Evolutionary conservation across 2,888 invertebrate genomes (phyloP).

Genomic region (Cryptocephalus moraei): DNA sequence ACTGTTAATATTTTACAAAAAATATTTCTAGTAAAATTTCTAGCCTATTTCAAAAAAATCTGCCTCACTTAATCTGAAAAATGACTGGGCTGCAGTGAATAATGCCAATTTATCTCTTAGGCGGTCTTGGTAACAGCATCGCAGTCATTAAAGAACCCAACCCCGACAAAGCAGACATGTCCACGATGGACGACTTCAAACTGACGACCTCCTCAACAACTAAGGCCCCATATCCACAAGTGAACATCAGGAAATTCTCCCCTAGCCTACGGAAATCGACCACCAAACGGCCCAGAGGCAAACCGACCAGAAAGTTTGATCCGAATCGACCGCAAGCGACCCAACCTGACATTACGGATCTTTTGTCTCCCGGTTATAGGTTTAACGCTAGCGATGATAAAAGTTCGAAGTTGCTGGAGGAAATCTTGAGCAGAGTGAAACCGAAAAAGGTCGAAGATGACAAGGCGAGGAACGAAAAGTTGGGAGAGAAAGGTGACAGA

Average conservation of each 20-base stretch:
- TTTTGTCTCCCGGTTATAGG: slow-evolving; percentile 40
- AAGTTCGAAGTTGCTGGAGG: slow-evolving; percentile 20
- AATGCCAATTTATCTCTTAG: slow-evolving; percentile 3
- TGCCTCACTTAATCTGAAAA: no score
- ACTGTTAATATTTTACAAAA: no score
- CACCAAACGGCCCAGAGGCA: slow-evolving; percentile 18
- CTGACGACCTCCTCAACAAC: slow-evolving; percentile 30
- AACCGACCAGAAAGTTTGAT: slow-evolving; percentile 12
- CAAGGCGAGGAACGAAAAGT: slow-evolving; percentile 7
- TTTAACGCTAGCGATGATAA: slow-evolving; percentile 18
- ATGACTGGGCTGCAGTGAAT: no score
- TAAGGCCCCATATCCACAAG: slow-evolving; percentile 44
- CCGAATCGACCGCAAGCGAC: slow-evolving; percentile 28
- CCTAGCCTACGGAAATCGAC: slow-evolving; percentile 28
- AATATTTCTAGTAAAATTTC: no score
- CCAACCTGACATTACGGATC: slow-evolving; percentile 30
- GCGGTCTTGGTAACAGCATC: slow-evolving; percentile 62
- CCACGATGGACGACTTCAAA: slow-evolving; percentile 25
- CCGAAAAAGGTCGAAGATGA: slow-evolving; percentile 5
- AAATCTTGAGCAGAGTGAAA: slow-evolving; percentile 18
- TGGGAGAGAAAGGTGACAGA: background rate
- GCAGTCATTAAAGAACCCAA: slow-evolving; percentile 49
- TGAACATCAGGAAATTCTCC: slow-evolving; percentile 57
- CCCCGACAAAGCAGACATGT: slow-evolving; percentile 34
- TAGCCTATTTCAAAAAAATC: no score